These are phyloP conservation scores for Apaloderma vittatum DNA, from an alignment of 2,113 vertebrate genomes.

Conservation along the genomic window DNA sequence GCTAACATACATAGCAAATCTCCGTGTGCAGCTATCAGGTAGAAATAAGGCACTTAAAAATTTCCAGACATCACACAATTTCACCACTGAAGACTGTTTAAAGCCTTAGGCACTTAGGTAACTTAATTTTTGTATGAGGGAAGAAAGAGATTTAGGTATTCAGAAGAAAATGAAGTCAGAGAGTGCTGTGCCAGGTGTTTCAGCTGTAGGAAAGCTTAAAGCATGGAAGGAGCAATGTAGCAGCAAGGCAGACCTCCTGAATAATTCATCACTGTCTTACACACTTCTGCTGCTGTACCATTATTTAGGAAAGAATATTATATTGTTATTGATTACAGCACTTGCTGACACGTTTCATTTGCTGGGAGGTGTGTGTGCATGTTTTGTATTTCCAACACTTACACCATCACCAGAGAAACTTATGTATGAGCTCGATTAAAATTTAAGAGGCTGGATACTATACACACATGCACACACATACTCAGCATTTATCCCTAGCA, in stretches of 20 bases:
- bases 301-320: constrained; percentile 83
- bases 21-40: neutral
- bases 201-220: constrained; percentile 65
- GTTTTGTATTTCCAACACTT: constrained; percentile 58
- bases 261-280: constrained; percentile 80
- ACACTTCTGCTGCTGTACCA: constrained; percentile 64
- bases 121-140: constrained; percentile 29
- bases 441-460: constrained; percentile 44
- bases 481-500: constrained; percentile 7
- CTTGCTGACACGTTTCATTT: constrained; percentile 82
- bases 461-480: neutral
- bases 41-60: constrained; percentile 21
- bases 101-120: constrained; percentile 38
- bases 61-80: neutral
- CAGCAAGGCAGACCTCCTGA: constrained; percentile 69
- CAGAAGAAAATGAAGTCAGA: constrained; percentile 47
- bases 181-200: constrained; percentile 70
- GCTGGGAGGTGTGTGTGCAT: constrained; percentile 69
- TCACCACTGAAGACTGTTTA: constrained; percentile 20
- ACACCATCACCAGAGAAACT: constrained; percentile 40
- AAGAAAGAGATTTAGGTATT: constrained; percentile 59
- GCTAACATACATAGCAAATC: neutral
- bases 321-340: constrained; percentile 82
- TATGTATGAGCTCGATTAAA: constrained; percentile 48
- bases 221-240: constrained; percentile 52